A percentile compares a stretch with the other conserved stretches of the same genome.
Conservation (phyloP, 2,113 vertebrate species). For the Chascanopsetta lugubris region DNA sequence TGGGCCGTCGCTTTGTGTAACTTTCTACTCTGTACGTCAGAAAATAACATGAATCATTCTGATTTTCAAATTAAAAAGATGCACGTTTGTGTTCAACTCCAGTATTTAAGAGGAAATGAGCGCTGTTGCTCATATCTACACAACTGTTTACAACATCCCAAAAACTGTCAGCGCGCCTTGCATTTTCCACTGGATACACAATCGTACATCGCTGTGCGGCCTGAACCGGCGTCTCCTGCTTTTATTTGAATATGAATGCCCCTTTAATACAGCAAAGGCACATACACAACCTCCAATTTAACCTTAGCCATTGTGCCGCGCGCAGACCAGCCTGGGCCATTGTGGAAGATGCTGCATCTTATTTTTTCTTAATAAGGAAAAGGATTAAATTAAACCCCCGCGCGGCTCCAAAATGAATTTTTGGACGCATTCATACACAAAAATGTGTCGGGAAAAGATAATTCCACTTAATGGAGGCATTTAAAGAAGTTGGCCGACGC, state of each 20-base stretch:
- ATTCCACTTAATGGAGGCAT: slow-evolving; percentile 82
- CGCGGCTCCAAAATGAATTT: slow-evolving; percentile 81
- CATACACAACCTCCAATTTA: slow-evolving; percentile 82
- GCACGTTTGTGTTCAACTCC: too few species aligned
- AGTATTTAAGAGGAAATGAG: too few species aligned
- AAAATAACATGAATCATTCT: too few species aligned
- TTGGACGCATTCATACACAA: slow-evolving; percentile 78
- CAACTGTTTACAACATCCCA: slow-evolving; percentile 27
- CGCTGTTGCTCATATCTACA: too few species aligned
- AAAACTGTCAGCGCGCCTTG: slow-evolving; percentile 34
- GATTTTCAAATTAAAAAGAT: too few species aligned
- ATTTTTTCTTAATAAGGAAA: slow-evolving; percentile 80
- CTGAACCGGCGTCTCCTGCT: slow-evolving; percentile 47
- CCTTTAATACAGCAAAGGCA: slow-evolving; percentile 73
- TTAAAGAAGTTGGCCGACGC: slow-evolving; percentile 78
- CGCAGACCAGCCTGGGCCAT: slow-evolving; percentile 76
- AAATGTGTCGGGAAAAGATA: slow-evolving; percentile 85
- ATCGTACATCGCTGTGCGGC: slow-evolving; percentile 46
- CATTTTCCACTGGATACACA: slow-evolving; percentile 44
- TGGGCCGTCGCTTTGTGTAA: too few species aligned
- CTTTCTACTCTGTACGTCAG: too few species aligned
- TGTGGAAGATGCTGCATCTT: slow-evolving; percentile 81
- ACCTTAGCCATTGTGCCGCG: slow-evolving; percentile 80
- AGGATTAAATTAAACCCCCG: slow-evolving; percentile 81
- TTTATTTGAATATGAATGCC: slow-evolving; percentile 79